Conservation (phyloP, 2,797 vertebrate species). For the Myripristis murdjan region DNA sequence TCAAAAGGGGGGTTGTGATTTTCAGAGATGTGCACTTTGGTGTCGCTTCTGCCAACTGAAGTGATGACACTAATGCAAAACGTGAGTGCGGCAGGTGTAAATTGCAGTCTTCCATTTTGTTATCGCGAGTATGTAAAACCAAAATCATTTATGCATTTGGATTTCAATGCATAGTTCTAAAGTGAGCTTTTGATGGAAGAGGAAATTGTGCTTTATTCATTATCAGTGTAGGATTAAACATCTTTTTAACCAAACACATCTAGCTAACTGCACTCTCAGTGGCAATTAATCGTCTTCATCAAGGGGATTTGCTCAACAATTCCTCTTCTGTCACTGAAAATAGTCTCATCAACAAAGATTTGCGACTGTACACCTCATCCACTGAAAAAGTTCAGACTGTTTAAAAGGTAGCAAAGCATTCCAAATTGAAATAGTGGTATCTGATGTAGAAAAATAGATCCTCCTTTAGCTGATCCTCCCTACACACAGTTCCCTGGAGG, state of each 20-base stretch:
- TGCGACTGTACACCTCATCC: conserved; percentile 37
- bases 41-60: no score
- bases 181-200: no score
- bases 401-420: conserved; percentile 41
- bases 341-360: conserved; percentile 51
- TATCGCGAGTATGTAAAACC: neutral
- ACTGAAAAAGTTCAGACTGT: conserved; percentile 30
- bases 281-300: conserved; percentile 59
- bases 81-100: no score
- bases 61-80: no score
- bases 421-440: conserved; percentile 55
- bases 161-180: no score
- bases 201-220: no score
- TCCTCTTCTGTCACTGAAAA: conserved; percentile 46
- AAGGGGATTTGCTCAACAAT: conserved; percentile 42
- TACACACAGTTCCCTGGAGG: conserved; percentile 29
- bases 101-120: no score
- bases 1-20: no score
- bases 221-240: no score
- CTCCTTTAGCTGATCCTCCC: conserved; percentile 30
- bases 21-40: no score
- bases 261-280: conserved; percentile 28
- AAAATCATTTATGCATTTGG: no score
- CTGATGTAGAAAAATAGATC: conserved; percentile 44
- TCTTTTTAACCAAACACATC: conserved; percentile 2